Evolutionary conservation across 2,888 invertebrate genomes (phyloP).

Genomic region (Incurvaria masculella): DNA sequence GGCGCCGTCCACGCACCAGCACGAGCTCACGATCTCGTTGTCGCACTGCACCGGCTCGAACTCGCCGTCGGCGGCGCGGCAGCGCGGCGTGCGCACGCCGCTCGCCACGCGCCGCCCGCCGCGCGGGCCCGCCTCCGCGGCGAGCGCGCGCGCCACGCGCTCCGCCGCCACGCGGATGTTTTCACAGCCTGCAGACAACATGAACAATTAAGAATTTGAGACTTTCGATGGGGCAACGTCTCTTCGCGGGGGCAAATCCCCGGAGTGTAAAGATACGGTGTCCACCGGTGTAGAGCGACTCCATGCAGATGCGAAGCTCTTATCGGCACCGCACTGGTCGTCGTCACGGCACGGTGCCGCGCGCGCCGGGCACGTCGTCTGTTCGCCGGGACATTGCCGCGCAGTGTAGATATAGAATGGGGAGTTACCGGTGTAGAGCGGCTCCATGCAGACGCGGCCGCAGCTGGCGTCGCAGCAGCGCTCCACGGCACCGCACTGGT

Average conservation of each 20-base stretch:
- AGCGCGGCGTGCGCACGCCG: slow-evolving; percentile 63
- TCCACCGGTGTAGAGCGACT: slow-evolving; percentile 61
- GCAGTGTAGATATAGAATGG: slow-evolving; percentile 3
- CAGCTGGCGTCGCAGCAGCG: slow-evolving; percentile 59
- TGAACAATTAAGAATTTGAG: too few relatives aligned
- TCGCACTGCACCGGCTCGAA: slow-evolving; percentile 78
- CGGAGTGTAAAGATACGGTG: not conserved
- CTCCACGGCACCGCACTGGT: slow-evolving; percentile 31
- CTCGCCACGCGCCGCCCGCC: slow-evolving; percentile 54
- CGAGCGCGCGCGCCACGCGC: slow-evolving; percentile 42
- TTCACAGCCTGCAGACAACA: slow-evolving; percentile 39
- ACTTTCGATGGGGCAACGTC: too few relatives aligned
- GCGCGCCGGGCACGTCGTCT: slow-evolving; percentile 53
- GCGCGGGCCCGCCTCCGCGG: slow-evolving; percentile 52
- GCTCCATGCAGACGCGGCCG: slow-evolving; percentile 43
- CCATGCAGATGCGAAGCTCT: slow-evolving; percentile 57
- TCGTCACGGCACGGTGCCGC: slow-evolving; percentile 58
- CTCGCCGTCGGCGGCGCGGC: slow-evolving; percentile 66
- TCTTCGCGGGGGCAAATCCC: too few relatives aligned
- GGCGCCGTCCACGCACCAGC: slow-evolving; percentile 82
- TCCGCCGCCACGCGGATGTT: slow-evolving; percentile 43
- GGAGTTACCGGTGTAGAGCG: slow-evolving; percentile 40
- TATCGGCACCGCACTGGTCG: slow-evolving; percentile 58
- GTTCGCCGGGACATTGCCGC: slow-evolving; percentile 35
- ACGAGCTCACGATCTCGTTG: slow-evolving; percentile 66